These are phyloP conservation scores for Masticophis lateralis DNA, from an alignment of 2,797 vertebrate species.

Conservation along the genomic window DNA sequence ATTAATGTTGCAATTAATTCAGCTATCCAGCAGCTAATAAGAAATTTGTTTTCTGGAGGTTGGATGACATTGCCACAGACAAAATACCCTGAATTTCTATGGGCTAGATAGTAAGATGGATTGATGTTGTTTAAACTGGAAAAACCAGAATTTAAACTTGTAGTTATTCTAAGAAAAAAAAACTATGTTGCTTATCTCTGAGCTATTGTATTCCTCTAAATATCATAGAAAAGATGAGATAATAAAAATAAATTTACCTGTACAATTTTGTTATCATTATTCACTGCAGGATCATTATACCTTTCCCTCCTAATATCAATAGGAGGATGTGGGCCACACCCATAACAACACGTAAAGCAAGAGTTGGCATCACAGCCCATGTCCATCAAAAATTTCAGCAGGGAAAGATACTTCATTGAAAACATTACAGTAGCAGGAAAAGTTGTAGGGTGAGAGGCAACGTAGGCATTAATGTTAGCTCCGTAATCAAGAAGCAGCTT, in stretches of 20 bases:
- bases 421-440: slow-evolving; percentile 93
- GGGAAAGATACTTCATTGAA: slow-evolving; percentile 83
- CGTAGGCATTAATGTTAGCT: slow-evolving; percentile 82
- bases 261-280: slow-evolving; percentile 63
- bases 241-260: slow-evolving; percentile 61
- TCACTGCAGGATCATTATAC: slow-evolving; percentile 55
- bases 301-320: slow-evolving; percentile 58
- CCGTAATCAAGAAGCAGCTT: slow-evolving; percentile 84
- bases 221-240: background rate
- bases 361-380: slow-evolving; percentile 82
- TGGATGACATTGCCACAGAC: background rate
- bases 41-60: background rate
- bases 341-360: slow-evolving; percentile 85
- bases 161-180: background rate
- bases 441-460: slow-evolving; percentile 84
- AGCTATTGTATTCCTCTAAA: background rate
- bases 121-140: background rate
- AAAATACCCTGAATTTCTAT: background rate
- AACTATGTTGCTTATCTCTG: background rate
- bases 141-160: background rate
- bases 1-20: background rate
- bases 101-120: background rate
- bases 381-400: slow-evolving; percentile 91
- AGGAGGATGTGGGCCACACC: slow-evolving; percentile 80
- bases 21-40: background rate